phyloP scores from a whole-genome alignment of 2,888 invertebrate species.

The Papilio demoleus region DNA sequence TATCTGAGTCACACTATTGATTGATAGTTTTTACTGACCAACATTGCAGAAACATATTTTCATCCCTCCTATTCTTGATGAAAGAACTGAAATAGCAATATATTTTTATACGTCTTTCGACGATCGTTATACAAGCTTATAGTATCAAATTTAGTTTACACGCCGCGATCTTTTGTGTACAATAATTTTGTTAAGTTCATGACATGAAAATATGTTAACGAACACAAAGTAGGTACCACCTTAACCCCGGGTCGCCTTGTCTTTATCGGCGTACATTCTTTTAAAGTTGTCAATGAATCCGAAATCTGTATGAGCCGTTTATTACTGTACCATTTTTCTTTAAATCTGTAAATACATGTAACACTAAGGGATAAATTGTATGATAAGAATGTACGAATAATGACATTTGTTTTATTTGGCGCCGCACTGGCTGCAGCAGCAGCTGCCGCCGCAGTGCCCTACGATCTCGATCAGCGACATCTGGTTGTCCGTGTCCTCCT shows the following conservation, averaged over 20 bases:
- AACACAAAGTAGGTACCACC: not conserved
- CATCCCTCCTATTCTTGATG: not conserved
- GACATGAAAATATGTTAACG: not conserved
- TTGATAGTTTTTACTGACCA: no score
- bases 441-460: slow-evolving; percentile 40
- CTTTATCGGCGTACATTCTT: not conserved
- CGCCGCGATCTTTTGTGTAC: no score
- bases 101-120: not conserved
- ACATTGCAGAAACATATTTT: not conserved
- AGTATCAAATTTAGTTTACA: slow-evolving; percentile 1
- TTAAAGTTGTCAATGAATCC: slow-evolving; percentile 57
- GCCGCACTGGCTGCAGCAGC: slow-evolving; percentile 45
- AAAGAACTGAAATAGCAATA: not conserved
- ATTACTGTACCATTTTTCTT: slow-evolving; percentile 72
- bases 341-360: slow-evolving; percentile 76
- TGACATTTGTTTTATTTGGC: slow-evolving; percentile 57
- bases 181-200: not conserved
- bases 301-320: slow-evolving; percentile 78
- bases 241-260: not conserved
- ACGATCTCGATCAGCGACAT: slow-evolving; percentile 37
- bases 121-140: not conserved
- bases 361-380: slow-evolving; percentile 76
- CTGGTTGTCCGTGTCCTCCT: not conserved
- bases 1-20: not conserved
- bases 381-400: slow-evolving; percentile 81